Conservation (phyloP, 2,888 invertebrate genomes). For the Siphlonurus alternatus region DNA sequence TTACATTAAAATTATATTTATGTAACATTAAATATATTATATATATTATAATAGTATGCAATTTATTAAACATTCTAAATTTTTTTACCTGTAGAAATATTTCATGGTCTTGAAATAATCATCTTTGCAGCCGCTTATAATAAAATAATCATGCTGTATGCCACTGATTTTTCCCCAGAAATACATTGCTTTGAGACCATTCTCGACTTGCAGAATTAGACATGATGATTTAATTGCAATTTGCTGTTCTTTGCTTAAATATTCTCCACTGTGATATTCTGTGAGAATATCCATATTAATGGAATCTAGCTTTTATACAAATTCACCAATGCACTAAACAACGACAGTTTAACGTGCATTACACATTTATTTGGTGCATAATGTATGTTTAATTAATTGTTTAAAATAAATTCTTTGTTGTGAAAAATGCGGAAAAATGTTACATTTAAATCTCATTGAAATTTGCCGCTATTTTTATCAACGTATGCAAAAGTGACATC, state of each 20-base stretch:
- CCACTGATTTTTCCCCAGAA: slow-evolving; percentile 79
- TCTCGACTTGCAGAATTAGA: slow-evolving; percentile 61
- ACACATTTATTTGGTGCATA: no score
- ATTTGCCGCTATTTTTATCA: no score
- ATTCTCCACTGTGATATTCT: slow-evolving; percentile 7
- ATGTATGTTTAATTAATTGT: no score
- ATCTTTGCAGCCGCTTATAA: slow-evolving; percentile 58
- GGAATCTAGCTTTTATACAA: slow-evolving; percentile 1
- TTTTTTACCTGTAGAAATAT: slow-evolving; percentile 52
- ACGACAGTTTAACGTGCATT: no score
- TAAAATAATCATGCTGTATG: slow-evolving; percentile 58
- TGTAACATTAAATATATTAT: neutral
- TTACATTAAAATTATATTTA: neutral
- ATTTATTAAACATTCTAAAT: neutral
- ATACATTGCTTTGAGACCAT: slow-evolving; percentile 62
- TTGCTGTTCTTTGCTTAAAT: slow-evolving; percentile 8
- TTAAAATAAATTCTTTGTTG: no score
- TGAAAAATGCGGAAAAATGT: no score
- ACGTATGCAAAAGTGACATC: slow-evolving; percentile 8
- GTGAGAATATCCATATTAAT: neutral
- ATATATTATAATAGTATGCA: neutral
- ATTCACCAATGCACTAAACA: no score
- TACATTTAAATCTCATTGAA: no score
- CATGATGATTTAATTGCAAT: slow-evolving; percentile 34
- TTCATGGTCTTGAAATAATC: slow-evolving; percentile 55